Conservation (phyloP, 2,113 vertebrate species). For the Carassius carassius region DNA sequence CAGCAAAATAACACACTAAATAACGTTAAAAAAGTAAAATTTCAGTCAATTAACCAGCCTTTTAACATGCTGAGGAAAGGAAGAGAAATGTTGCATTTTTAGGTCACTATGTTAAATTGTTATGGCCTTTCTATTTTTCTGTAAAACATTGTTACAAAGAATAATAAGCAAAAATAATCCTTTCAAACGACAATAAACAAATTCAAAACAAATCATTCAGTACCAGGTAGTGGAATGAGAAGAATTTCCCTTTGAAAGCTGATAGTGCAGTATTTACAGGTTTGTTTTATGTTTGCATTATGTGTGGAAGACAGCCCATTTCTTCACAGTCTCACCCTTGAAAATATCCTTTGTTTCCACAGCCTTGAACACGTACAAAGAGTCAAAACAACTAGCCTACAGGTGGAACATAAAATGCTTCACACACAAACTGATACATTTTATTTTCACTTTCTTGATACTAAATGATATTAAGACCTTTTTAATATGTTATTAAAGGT, state of each 20-base stretch:
- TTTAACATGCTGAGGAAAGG: too few relatives aligned
- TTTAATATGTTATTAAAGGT: background rate
- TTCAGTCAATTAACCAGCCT: too few relatives aligned
- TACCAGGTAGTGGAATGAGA: constrained; percentile 3
- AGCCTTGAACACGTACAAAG: background rate
- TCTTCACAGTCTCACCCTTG: constrained; percentile 14
- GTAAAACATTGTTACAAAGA: background rate
- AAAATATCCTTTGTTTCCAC: constrained; percentile 4
- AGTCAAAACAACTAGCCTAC: background rate
- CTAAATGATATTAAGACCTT: background rate
- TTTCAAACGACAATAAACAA: background rate
- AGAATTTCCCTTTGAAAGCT: background rate
- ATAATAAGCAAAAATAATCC: background rate
- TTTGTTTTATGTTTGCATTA: constrained; percentile 4
- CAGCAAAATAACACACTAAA: too few relatives aligned
- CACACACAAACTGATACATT: background rate
- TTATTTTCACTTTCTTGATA: background rate
- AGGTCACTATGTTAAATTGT: too few relatives aligned
- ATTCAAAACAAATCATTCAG: constrained; percentile 24
- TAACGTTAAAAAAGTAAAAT: too few relatives aligned
- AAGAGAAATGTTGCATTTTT: too few relatives aligned
- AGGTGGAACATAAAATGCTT: constrained; percentile 1
- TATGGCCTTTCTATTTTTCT: background rate
- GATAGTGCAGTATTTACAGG: background rate
- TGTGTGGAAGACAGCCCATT: background rate